Conservation (phyloP, 2,113 vertebrate genomes). For the Spheniscus mendiculus region DNA sequence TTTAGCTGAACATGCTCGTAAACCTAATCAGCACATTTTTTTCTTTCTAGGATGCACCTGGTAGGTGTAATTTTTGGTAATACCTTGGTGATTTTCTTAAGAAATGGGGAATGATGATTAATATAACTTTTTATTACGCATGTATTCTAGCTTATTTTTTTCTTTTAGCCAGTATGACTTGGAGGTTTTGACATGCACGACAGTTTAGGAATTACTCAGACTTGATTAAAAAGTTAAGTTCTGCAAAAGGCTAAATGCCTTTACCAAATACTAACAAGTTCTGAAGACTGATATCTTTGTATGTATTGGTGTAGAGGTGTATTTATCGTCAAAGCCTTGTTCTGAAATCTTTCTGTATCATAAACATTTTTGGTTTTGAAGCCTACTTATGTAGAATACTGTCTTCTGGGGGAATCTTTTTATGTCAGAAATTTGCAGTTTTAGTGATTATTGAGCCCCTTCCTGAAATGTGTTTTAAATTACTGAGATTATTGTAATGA, state of each 20-base stretch:
- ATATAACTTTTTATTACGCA: not conserved
- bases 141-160: not conserved
- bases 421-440: not conserved
- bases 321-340: not conserved
- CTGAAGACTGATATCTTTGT: not conserved
- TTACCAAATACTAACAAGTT: not conserved
- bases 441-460: not conserved
- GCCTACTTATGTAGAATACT: not conserved
- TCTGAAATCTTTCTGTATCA: not conserved
- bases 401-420: not conserved
- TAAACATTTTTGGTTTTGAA: not conserved
- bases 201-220: not conserved
- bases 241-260: not conserved
- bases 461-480: not conserved
- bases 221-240: not conserved
- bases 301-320: not conserved
- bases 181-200: not conserved
- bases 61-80: not conserved
- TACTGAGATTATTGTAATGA: not conserved
- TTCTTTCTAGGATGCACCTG: not conserved
- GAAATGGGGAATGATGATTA: not conserved
- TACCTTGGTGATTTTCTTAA: not conserved
- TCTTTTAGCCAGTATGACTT: not conserved
- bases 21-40: not conserved
- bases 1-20: not conserved